These are phyloP conservation scores for Euthynnus affinis DNA, from an alignment of 2,797 vertebrate species.

Conservation along the genomic window DNA sequence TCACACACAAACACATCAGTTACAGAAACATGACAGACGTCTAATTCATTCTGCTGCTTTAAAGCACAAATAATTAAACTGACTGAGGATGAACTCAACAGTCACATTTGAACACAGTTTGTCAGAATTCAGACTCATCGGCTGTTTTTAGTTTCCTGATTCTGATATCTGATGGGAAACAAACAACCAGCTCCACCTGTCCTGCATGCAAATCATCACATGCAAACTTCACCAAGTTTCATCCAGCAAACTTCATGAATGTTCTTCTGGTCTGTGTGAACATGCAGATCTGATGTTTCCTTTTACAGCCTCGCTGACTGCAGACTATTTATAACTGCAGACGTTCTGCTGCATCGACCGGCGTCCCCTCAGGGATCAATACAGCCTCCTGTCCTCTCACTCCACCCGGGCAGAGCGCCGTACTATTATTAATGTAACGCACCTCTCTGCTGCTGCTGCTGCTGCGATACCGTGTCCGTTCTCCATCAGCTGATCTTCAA, in stretches of 20 bases:
- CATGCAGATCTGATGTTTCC: not conserved
- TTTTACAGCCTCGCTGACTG: not conserved
- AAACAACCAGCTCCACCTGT: not conserved
- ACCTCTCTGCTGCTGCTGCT: constrained; percentile 28
- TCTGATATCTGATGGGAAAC: no score
- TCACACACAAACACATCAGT: no score
- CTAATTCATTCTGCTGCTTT: no score
- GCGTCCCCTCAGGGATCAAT: constrained; percentile 18
- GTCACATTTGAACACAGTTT: no score
- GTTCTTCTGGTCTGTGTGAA: not conserved
- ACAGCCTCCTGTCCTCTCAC: not conserved
- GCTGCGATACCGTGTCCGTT: not conserved
- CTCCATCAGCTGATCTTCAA: constrained; percentile 49
- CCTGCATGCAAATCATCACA: not conserved
- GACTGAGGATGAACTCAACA: no score
- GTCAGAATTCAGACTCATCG: no score
- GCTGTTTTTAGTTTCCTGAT: no score
- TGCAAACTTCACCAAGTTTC: not conserved
- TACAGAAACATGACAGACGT: no score
- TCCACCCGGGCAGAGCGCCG: not conserved
- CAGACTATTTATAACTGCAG: constrained; percentile 18
- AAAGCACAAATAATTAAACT: no score
- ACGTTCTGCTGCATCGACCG: no score
- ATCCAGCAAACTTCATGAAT: not conserved
- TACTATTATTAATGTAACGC: constrained; percentile 14